A percentile compares a stretch with the other conserved stretches of the same genome.
Conservation (phyloP, 1,140 invertebrate species). For the Zophobas atratus region DNA sequence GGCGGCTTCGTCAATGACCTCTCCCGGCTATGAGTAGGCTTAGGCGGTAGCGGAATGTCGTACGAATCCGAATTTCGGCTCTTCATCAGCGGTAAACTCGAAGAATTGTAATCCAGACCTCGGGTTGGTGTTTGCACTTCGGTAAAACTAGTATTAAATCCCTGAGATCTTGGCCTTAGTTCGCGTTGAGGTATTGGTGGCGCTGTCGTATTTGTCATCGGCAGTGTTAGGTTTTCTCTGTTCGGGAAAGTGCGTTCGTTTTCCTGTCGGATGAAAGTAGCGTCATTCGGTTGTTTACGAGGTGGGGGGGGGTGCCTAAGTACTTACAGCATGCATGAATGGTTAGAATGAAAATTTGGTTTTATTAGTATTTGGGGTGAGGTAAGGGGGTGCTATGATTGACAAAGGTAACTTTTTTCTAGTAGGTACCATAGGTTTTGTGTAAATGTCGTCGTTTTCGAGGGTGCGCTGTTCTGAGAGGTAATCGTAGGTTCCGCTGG, state of each 20-base stretch:
- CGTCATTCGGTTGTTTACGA: background rate
- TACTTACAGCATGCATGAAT: slow-evolving; percentile 32
- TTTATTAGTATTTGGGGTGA: slow-evolving; percentile 8
- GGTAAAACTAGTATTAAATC: slow-evolving; percentile 68
- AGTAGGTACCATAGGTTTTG: slow-evolving; percentile 70
- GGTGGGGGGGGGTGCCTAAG: background rate
- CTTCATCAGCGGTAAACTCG: slow-evolving; percentile 67
- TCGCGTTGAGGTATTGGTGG: slow-evolving; percentile 75
- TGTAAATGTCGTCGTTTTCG: slow-evolving; percentile 79
- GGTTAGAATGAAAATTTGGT: background rate
- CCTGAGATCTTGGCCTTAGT: slow-evolving; percentile 72
- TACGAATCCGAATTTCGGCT: slow-evolving; percentile 64
- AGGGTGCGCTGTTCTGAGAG: slow-evolving; percentile 64
- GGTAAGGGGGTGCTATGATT: background rate
- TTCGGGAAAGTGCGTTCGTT: slow-evolving; percentile 54
- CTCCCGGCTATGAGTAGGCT: slow-evolving; percentile 71
- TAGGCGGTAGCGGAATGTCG: slow-evolving; percentile 69
- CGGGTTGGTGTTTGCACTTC: slow-evolving; percentile 65
- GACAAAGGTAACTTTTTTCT: slow-evolving; percentile 6
- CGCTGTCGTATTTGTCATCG: slow-evolving; percentile 64
- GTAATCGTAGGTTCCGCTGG: slow-evolving; percentile 69
- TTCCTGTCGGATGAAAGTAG: slow-evolving; percentile 48
- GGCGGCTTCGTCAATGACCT: slow-evolving; percentile 73
- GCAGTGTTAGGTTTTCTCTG: slow-evolving; percentile 65
- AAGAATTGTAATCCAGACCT: slow-evolving; percentile 65